Base-by-base conservation (phyloP, 1,140 invertebrate species). In the Oreohelix idahoensis region DNA sequence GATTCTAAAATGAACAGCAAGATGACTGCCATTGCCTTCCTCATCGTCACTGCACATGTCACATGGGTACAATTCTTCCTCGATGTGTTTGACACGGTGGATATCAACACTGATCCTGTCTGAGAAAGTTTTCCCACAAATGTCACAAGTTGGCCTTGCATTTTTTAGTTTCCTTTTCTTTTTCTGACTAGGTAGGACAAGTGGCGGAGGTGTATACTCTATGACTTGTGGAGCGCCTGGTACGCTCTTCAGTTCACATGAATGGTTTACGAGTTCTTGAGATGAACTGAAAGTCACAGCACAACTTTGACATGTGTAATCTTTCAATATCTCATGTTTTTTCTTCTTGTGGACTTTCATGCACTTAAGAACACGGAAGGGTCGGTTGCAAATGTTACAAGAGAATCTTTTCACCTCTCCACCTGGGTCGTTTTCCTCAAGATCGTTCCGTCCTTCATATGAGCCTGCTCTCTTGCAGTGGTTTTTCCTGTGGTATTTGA, bases 301-400 rank as follows among this genome's bases (percentile, higher is more conserved):
- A 42, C 78, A 79, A 23, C 36, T 79, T 11, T 36, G 78, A 42
- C 78, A 79, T 11, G 78, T 79, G 38, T 58, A 69, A 8, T 79
- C 78, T 51, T 79, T 79, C 36, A 69, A 5, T 20, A 79, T 79
- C 1, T 45, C 78, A n/a, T 79, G 78, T 42, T 79, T 79, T 45
- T 79, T 79, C 42, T 79, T 79, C 58, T 79, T 79, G 35, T 79
- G 78, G 1, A 79, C 78, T 58, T 79, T 79, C 78, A 79, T 79
- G 42, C 78, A 79, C 58, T 79, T 79, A 13, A 79, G 78, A 36
- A 79, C 78, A n/a, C 78, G 78, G 58, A 79, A 79, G 5, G 78
- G 78, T 8, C 78, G 78, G 53, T 51, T 63, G 29, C 78, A 79
- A n/a, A 79, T 36, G 39, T 79, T 79, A 35, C 78, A 79, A 15